Evolutionary conservation across 2,888 invertebrate species (phyloP).

Genomic region (Morpho deidamia): DNA sequence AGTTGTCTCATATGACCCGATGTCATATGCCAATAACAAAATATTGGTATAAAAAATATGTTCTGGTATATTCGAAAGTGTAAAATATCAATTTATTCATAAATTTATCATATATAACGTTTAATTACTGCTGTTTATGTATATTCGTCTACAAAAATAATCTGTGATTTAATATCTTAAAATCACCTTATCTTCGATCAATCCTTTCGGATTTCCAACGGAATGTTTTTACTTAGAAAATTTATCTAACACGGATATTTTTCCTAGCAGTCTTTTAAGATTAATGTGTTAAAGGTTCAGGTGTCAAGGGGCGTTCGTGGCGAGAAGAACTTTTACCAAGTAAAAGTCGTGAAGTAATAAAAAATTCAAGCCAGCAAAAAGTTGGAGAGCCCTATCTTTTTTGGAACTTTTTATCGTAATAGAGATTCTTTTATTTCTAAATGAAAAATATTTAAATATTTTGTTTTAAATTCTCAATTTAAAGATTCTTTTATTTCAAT

Average conservation of each 20-base stretch:
- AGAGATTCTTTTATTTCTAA: background rate
- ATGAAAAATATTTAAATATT: background rate
- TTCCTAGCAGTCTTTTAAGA: slow-evolving; percentile 2
- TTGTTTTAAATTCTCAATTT: background rate
- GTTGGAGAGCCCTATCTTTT: background rate
- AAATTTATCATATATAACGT: too few species aligned
- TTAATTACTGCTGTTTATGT: too few species aligned
- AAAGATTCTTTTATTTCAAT: too few species aligned
- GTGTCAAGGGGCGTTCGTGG: slow-evolving; percentile 10
- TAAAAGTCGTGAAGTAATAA: slow-evolving; percentile 4
- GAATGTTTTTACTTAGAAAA: slow-evolving; percentile 1
- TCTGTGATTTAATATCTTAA: background rate
- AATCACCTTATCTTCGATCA: background rate
- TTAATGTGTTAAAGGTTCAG: slow-evolving; percentile 8
- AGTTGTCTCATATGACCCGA: too few species aligned
- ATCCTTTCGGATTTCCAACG: background rate
- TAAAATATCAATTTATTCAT: background rate
- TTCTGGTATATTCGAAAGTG: background rate
- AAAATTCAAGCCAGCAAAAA: slow-evolving; percentile 4
- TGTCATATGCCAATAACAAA: too few species aligned
- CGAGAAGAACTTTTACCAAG: background rate
- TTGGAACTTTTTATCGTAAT: too few species aligned
- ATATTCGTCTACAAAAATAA: too few species aligned
- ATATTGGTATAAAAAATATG: too few species aligned
- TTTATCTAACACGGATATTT: background rate